Evolutionary conservation across 2,113 vertebrate species (phyloP).

Genomic region (Oenanthe melanoleuca): DNA sequence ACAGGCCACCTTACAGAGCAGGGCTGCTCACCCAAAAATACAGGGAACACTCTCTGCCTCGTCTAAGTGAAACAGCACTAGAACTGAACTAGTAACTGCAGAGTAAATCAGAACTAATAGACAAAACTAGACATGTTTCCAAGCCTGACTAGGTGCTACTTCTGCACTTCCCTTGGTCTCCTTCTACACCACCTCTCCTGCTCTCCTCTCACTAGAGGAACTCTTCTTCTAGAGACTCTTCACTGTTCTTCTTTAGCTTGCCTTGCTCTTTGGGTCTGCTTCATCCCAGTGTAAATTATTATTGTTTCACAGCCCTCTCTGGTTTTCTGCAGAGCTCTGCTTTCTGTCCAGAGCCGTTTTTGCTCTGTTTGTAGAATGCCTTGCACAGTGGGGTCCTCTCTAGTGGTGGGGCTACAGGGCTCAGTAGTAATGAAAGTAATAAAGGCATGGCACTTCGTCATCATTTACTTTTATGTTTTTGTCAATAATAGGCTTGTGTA

Average conservation of each 20-base stretch:
- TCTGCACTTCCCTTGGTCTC: not conserved
- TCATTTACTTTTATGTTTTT: constrained; percentile 17
- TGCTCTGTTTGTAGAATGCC: not conserved
- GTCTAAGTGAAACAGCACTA: not conserved
- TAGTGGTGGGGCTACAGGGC: not conserved
- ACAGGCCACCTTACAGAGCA: accelerated
- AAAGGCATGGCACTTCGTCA: not conserved
- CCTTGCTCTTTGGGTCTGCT: not conserved
- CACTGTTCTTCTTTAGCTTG: not conserved
- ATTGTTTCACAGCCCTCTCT: not conserved
- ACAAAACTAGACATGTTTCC: not conserved
- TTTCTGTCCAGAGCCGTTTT: not conserved
- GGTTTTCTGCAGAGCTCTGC: not conserved
- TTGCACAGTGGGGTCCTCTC: not conserved
- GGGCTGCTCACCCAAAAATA: not conserved
- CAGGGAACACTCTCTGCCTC: not conserved
- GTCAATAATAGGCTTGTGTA: not conserved
- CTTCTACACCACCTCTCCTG: not conserved
- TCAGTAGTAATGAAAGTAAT: not conserved
- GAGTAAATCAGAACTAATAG: not conserved
- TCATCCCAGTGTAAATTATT: not conserved
- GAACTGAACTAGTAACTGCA: not conserved
- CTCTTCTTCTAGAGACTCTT: not conserved
- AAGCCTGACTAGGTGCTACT: not conserved
- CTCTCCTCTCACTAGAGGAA: not conserved